A percentile compares a stretch with the other conserved stretches of the same genome.
Conservation (phyloP, 2,797 vertebrate genomes). For the Sebastes glaucus region DNA sequence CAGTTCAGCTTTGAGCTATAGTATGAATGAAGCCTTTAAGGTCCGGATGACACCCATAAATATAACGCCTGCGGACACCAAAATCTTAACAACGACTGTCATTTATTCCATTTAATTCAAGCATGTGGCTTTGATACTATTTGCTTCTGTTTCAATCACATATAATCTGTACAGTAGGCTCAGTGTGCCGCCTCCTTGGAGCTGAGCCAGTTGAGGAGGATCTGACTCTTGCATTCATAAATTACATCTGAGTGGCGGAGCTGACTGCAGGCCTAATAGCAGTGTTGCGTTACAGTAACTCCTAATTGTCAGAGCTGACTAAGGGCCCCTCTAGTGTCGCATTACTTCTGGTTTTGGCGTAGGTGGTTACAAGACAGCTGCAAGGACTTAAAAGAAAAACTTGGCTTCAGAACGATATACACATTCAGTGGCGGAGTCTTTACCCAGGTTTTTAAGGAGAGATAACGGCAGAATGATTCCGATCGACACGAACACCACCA, state of each 20-base stretch:
- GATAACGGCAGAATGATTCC: slow-evolving; percentile 95
- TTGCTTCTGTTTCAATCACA: not conserved
- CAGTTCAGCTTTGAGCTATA: not conserved
- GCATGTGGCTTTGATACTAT: not conserved
- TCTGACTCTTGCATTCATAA: not conserved
- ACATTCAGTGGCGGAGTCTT: slow-evolving; percentile 11
- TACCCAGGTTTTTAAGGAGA: slow-evolving; percentile 95
- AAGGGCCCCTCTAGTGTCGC: slow-evolving; percentile 7
- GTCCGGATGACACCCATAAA: not conserved
- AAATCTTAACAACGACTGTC: not conserved
- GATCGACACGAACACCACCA: slow-evolving; percentile 92
- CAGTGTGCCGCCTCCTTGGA: not conserved
- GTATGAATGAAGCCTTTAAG: not conserved
- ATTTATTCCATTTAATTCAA: not conserved
- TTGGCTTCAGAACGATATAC: not conserved
- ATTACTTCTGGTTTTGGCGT: slow-evolving; percentile 1
- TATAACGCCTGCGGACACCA: not conserved
- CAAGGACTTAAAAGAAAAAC: not conserved
- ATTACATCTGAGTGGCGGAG: slow-evolving; percentile 10
- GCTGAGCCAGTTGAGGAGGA: not conserved
- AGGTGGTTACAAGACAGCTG: slow-evolving; percentile 30
- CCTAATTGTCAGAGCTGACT: slow-evolving; percentile 34
- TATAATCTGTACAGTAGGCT: not conserved
- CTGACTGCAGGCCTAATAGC: slow-evolving; percentile 14
- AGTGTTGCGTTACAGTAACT: slow-evolving; percentile 43